Evolutionary conservation across 2,888 invertebrate species (phyloP), one percentile per base, ranked within the genome.

Genomic region (Cybosia mesomella): DNA sequence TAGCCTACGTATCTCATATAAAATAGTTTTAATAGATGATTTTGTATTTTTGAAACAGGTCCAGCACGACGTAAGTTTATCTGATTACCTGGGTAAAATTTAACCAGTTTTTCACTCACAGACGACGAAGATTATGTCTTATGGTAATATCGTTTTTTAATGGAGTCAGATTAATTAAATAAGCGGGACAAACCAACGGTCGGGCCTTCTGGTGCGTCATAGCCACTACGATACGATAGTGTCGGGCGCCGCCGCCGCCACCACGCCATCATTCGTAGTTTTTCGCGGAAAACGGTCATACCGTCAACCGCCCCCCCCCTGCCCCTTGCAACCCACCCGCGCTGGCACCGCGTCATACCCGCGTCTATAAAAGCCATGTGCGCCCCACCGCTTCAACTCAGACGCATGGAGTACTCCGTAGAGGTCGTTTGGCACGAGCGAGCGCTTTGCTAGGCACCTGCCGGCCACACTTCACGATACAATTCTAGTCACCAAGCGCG

Each of bases 391-490:
- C 94, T 89, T 87, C 92, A 93, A 92, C 93, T 94, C 94, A 95
- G 92, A 94, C 95, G 95, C 95, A 95, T 95, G 95, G 95, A 95
- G 95, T 95, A 95, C 95, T 95, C 95, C 94, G 95, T 95, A 94
- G 95, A 95, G 95, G 95, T 95, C 91, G 95, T 95, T 95, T 95
- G 95, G 95, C 95, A 95, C 95, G 95, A 95, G 95, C 95, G 94
- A 93, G 93, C 94, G 95, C 95, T 95, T 95, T 94, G 95, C 95
- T 95, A 95, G 95, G 95, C 95, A 95, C 95, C 95, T 95, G 95
- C 95, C 95, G 92, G 94, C 94, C 93, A 91, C 91, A 88, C 89
- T 91, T 91, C 89, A 92, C 91, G 90, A 91, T 89, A 90, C 85
- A 87, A 93, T 90, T 95, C 95, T 95, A 95, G 95, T 95, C 95